Evolutionary conservation across 2,888 invertebrate genomes (phyloP), one percentile per base, ranked within the genome.

Genomic region (Thysanoteuthis rhombus): DNA sequence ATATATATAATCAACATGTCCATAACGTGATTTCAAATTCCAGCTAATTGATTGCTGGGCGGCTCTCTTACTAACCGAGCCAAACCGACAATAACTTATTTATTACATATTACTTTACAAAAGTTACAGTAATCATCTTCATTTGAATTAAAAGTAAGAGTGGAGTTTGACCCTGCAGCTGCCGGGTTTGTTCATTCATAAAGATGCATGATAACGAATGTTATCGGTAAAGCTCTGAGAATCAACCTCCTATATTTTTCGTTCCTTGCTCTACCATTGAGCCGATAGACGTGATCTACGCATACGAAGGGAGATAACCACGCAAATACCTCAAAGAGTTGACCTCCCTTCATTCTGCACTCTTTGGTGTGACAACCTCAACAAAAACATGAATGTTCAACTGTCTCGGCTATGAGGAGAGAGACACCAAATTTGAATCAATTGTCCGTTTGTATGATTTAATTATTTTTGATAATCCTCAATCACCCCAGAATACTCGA

Each of bases 401-500:
- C 19, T 40, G 40, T 92, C 92, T 16, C n/a, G 16, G 40, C 12
- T 1, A 45, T 40, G 91, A 45, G 25, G 91, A 40, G 39, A 45
- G 39, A 45, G n/a, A 91, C 10, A 39, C 91, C 3, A 75, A 75
- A 75, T 75, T 36, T 16, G 16, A n/a, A n/a, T 36, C 36, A 75
- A 75, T n/a, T 36, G n/a, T 36, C 75, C 16, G n/a, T n/a, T 36
- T 75, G n/a, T 75, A 16, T 75, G 36, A n/a, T n/a, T n/a, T 16
- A 75, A 10, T 36, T 5, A 39, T 92, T 25, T 36, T n/a, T 89
- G 58, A 25, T 8, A 93, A 36, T 38, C 25, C 4, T 32, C 89
- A 75, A 28, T 45, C n/a, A 58, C 45, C 22, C 38, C 42, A 52
- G 89, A 89, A 47, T 42, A 32, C n/a, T n/a, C n/a, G 25, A 95